Conservation (phyloP, 1,140 invertebrate genomes). For the Orius insidiosus region DNA sequence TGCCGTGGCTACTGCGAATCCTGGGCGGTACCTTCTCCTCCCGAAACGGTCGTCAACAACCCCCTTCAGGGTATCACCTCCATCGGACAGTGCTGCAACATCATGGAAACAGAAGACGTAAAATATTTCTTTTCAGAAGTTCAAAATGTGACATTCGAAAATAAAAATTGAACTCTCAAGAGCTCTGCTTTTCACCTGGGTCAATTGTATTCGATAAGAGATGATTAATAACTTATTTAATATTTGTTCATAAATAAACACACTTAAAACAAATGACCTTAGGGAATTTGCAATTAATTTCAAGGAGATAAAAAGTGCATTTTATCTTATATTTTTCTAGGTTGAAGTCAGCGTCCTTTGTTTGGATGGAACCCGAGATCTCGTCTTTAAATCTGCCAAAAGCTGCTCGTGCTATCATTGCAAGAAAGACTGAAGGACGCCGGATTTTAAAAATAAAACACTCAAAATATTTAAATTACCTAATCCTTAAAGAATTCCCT, state of each 20-base stretch:
- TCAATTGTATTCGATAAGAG: no score
- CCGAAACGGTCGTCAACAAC: constrained; percentile 34
- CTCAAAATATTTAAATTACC: neutral
- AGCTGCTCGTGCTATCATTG: constrained; percentile 72
- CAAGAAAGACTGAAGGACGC: constrained; percentile 45
- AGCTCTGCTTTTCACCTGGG: no score
- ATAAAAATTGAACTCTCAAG: no score
- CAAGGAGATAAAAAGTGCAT: neutral
- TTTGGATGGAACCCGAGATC: constrained; percentile 50
- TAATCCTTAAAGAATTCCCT: neutral
- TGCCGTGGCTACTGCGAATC: constrained; percentile 74
- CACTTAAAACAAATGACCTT: no score
- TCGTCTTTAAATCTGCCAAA: constrained; percentile 66
- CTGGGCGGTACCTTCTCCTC: constrained; percentile 48
- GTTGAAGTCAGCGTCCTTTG: constrained; percentile 52
- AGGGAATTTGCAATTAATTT: no score
- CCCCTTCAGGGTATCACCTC: constrained; percentile 58
- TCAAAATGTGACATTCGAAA: no score
- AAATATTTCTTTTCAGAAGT: no score
- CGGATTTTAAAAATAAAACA: constrained; percentile 1
- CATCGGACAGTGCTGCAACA: constrained; percentile 69
- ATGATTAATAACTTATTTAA: no score
- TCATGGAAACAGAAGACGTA: constrained; percentile 70
- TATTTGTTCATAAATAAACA: no score
- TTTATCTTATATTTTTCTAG: constrained; percentile 28